Evolutionary conservation across 1,140 invertebrate genomes (phyloP), one percentile per base, ranked within the genome.

Genomic region (Anoplophora glabripennis): DNA sequence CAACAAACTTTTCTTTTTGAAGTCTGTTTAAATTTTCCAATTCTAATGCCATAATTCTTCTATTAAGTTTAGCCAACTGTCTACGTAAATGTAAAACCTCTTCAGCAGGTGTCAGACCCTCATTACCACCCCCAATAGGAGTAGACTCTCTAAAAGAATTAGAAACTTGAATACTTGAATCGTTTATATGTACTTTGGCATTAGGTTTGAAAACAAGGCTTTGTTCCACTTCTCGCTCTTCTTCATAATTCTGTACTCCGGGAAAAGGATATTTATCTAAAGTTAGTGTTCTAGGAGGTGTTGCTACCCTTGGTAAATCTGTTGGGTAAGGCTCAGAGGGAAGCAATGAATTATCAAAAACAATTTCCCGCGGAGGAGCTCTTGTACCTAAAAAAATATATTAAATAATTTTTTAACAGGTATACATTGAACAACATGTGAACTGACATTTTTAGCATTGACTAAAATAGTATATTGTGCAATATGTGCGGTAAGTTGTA

Each of bases 31-130:
- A 76, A 65, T 88, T 86, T 65, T 93, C 90, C 51, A 89, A 80
- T 78, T 94, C 92, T 47, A 94, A 83, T 14, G 88, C 83, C 80
- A 93, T 86, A 1, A 94, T 84, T 37, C 92, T 84, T n/a, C 90
- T 80, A 74, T 92, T 92, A 36, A 94, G 72, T 73, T 92, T 90
- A 4, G 88, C 89, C 67, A 93, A 82, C 77, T 93, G 90, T 38
- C 89, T 81, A 47, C 90, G 82, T 66, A 94, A 79, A 76, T 93
- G 89, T 21, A 89, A 79, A 38, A 93, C 79, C 77, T 93, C 90
- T 77, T 93, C 90, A 46, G 82, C 82, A 57, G 87, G 81, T 36
- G 84, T 85, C 53, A 90, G 75, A 63, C 84, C 80, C 61, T 88
- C 87, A 45, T 86, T 82, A 53, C 84, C 82, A 37, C 45, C 84